A percentile compares a stretch with the other conserved stretches of the same genome.
Evolutionary conservation across 2,888 invertebrate species (phyloP).

Genomic region (Tachina lurida): DNA sequence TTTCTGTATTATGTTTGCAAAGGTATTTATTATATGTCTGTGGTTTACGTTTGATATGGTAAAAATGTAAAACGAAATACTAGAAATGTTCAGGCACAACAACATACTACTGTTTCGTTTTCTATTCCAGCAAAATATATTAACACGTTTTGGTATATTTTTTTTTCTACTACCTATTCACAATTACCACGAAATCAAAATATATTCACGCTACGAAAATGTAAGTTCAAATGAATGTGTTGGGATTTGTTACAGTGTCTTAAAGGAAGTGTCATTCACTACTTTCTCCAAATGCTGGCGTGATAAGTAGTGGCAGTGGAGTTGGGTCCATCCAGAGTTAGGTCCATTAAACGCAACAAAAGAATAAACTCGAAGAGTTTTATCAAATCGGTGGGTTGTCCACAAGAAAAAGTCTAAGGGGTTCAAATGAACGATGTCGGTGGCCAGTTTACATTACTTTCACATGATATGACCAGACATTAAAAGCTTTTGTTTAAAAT

Average conservation of each 20-base stretch:
- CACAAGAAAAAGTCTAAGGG: too few relatives aligned
- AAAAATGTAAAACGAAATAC: constrained; percentile 34
- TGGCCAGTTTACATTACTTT: too few relatives aligned
- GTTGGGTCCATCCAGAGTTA: too few relatives aligned
- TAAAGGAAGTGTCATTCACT: not conserved
- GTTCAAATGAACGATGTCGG: too few relatives aligned
- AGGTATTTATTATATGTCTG: constrained; percentile 70
- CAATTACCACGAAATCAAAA: constrained; percentile 48
- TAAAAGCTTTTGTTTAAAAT: too few relatives aligned
- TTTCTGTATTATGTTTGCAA: constrained; percentile 65
- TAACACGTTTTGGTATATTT: constrained; percentile 59
- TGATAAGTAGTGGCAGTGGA: too few relatives aligned
- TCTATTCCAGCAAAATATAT: constrained; percentile 64
- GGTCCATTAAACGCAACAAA: too few relatives aligned
- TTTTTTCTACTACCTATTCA: not conserved
- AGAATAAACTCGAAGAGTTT: too few relatives aligned
- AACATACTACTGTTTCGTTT: constrained; percentile 53
- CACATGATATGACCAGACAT: too few relatives aligned
- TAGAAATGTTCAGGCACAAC: constrained; percentile 24
- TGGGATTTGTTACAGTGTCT: constrained; percentile 18
- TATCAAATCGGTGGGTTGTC: too few relatives aligned
- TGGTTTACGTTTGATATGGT: constrained; percentile 57
- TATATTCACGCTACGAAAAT: constrained; percentile 41
- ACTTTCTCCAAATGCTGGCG: too few relatives aligned
- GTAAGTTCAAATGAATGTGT: constrained; percentile 33